A percentile compares a stretch with the other conserved stretches of the same genome.
Conservation (phyloP, 2,113 vertebrate genomes). For the Manacus vitellinus region DNA sequence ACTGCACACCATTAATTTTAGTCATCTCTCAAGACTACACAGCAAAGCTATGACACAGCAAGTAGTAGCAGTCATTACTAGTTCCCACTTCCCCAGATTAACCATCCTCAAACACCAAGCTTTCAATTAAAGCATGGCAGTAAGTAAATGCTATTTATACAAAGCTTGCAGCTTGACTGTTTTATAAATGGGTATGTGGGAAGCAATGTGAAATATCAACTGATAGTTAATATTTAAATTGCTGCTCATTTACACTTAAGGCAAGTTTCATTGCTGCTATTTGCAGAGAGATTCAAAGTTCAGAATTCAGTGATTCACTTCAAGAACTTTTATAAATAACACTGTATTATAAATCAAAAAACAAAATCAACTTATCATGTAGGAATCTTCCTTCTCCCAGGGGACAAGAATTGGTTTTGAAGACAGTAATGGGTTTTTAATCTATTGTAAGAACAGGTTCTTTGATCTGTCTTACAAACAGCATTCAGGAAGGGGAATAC, state of each 20-base stretch:
- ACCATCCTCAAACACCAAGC: not conserved
- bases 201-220: slow-evolving; percentile 21
- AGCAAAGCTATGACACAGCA: not conserved
- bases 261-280: not conserved
- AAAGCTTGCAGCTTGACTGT: not conserved
- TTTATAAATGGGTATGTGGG: slow-evolving; percentile 14
- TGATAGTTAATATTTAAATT: slow-evolving; percentile 42
- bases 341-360: not conserved
- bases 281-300: slow-evolving; percentile 13
- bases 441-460: not conserved
- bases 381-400: not conserved
- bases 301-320: not conserved
- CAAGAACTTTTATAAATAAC: slow-evolving; percentile 5
- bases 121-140: not conserved
- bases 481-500: not conserved
- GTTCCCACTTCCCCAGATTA: fast-evolving
- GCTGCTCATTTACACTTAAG: not conserved
- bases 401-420: not conserved
- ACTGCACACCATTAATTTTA: not conserved
- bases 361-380: not conserved
- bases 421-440: not conserved
- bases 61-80: not conserved
- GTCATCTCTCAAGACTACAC: not conserved
- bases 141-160: slow-evolving; percentile 27
- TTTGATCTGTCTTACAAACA: not conserved